These are phyloP conservation scores for Eretmochelys imbricata DNA, from an alignment of 2,113 vertebrate genomes.

Conservation along the genomic window DNA sequence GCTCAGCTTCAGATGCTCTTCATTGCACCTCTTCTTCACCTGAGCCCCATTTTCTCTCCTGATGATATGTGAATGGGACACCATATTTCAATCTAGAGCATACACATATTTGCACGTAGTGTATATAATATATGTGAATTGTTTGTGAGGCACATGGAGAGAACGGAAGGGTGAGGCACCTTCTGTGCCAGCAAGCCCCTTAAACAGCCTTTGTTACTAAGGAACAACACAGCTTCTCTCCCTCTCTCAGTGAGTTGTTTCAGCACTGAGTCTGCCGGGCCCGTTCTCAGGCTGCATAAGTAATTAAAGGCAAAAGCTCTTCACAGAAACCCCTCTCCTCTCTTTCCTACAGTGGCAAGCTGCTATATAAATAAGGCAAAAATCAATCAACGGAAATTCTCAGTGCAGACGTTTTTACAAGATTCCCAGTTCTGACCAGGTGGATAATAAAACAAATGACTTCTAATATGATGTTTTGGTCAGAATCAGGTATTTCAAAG, in stretches of 20 bases:
- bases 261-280: not conserved
- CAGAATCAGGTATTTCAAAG: not conserved
- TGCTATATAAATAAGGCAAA: not conserved
- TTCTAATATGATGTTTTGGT: not conserved
- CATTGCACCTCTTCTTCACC: not conserved
- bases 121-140: not conserved
- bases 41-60: not conserved
- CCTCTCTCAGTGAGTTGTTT: not conserved
- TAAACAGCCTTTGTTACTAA: not conserved
- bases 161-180: not conserved
- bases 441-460: not conserved
- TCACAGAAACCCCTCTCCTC: not conserved
- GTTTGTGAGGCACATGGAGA: not conserved
- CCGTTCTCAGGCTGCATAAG: not conserved
- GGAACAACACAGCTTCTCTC: not conserved
- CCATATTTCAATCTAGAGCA: not conserved
- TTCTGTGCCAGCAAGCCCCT: not conserved
- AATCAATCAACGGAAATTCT: not conserved
- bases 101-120: no score
- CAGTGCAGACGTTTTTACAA: not conserved
- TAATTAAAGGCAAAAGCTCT: not conserved
- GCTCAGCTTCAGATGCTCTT: not conserved
- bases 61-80: not conserved
- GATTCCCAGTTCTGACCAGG: not conserved
- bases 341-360: not conserved